phyloP scores from a whole-genome alignment of 2,888 invertebrate species.

The Apamea monoglypha region DNA sequence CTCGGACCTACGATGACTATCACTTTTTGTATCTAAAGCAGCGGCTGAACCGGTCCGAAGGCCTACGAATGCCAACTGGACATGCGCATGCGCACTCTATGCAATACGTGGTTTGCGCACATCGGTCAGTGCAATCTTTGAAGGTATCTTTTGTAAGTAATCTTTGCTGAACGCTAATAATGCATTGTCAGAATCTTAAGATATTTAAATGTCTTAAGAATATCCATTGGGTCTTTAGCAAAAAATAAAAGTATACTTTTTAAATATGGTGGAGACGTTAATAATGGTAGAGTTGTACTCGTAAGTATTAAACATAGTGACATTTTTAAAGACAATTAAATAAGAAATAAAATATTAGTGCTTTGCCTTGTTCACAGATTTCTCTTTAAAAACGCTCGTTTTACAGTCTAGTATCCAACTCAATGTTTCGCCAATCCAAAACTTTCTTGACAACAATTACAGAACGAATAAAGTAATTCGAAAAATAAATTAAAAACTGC shows the following conservation, averaged over 20 bases:
- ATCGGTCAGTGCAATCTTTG: conserved; percentile 66
- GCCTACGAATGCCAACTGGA: conserved; percentile 74
- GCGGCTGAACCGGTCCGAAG: conserved; percentile 79
- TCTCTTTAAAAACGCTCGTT: conserved; percentile 24
- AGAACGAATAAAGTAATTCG: conserved; percentile 25
- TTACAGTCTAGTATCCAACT: not conserved
- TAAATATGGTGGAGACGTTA: not conserved
- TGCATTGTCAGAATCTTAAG: conserved; percentile 26
- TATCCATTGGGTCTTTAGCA: not conserved
- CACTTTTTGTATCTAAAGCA: conserved; percentile 79
- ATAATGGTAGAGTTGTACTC: not conserved
- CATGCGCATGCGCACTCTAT: conserved; percentile 62
- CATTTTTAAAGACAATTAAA: not conserved
- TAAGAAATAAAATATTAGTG: not conserved
- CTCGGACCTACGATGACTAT: conserved; percentile 79
- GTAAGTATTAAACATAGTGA: not conserved
- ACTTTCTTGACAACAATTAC: conserved; percentile 30
- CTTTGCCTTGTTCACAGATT: conserved; percentile 6
- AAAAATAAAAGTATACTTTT: not conserved
- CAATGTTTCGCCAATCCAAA: conserved; percentile 5
- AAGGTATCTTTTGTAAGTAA: conserved; percentile 49
- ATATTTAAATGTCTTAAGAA: conserved; percentile 1
- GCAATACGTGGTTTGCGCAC: conserved; percentile 52
- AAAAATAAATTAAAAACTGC: conserved; percentile 27
- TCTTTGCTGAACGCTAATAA: conserved; percentile 46